A percentile compares a stretch with the other conserved stretches of the same genome.
These are phyloP conservation scores for Euphonia xanthogaster DNA, from an alignment of 2,797 vertebrate genomes.

Conservation along the genomic window DNA sequence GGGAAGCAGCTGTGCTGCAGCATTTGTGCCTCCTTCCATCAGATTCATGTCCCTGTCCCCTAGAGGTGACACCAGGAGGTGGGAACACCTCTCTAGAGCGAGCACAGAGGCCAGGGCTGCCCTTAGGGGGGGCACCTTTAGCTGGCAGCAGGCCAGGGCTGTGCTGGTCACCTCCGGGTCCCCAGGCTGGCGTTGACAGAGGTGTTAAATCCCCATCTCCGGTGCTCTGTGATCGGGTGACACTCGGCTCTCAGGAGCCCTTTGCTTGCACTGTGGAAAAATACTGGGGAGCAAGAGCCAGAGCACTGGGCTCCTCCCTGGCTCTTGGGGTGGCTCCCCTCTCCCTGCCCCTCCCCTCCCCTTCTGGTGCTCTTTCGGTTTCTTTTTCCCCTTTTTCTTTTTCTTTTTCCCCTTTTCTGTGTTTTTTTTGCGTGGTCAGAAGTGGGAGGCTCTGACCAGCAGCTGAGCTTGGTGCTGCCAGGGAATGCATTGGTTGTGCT, in stretches of 20 bases:
- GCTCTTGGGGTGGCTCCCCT: neutral
- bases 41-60: fast-evolving
- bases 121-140: neutral
- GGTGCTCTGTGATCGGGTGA: neutral
- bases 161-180: neutral
- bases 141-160: neutral
- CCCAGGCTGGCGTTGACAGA: fast-evolving
- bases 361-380: neutral
- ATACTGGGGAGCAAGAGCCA: neutral
- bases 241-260: neutral
- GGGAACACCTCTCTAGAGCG: neutral
- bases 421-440: neutral
- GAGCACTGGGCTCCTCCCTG: neutral
- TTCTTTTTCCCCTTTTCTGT: neutral
- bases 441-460: neutral
- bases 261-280: neutral
- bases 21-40: neutral
- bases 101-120: neutral
- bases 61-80: neutral
- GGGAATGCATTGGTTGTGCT: neutral
- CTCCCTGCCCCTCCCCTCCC: neutral
- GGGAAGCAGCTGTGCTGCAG: neutral
- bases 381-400: neutral
- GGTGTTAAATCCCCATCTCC: neutral
- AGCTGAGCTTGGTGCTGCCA: neutral